phyloP scores from a whole-genome alignment of 2,888 invertebrate species.

The Eulithis prunata region DNA sequence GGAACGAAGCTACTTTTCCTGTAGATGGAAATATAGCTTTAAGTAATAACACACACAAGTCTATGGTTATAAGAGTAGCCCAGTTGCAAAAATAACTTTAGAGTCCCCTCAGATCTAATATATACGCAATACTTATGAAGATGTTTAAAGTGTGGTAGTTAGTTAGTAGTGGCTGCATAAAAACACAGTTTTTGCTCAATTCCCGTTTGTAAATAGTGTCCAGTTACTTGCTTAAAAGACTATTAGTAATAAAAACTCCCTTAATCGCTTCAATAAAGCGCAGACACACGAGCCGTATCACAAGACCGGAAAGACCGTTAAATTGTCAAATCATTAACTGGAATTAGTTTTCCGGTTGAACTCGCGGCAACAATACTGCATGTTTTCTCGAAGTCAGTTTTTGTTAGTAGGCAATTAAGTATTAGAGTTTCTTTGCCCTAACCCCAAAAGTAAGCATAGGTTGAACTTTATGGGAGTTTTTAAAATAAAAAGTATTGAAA shows the following conservation, averaged over 20 bases:
- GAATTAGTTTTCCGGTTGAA: constrained; percentile 65
- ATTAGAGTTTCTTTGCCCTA: too few relatives aligned
- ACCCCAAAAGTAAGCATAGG: not conserved
- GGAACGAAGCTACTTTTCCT: constrained; percentile 1
- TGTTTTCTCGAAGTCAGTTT: not conserved
- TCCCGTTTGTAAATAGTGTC: constrained; percentile 47
- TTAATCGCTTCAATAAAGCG: constrained; percentile 66
- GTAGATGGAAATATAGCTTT: too few relatives aligned
- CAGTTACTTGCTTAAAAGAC: constrained; percentile 63
- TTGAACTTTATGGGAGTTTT: not conserved
- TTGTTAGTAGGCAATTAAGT: too few relatives aligned
- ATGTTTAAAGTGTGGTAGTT: too few relatives aligned
- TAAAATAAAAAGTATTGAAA: too few relatives aligned
- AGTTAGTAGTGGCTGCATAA: too few relatives aligned
- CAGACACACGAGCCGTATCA: constrained; percentile 54
- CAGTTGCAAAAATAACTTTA: too few relatives aligned
- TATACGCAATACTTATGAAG: too few relatives aligned
- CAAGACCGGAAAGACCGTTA: constrained; percentile 60
- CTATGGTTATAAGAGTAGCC: too few relatives aligned
- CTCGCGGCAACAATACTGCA: constrained; percentile 34
- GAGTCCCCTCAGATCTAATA: too few relatives aligned
- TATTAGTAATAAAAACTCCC: constrained; percentile 67
- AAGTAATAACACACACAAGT: too few relatives aligned
- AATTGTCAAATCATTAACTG: constrained; percentile 72
- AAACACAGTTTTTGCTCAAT: constrained; percentile 1